Conservation (phyloP, 2,888 invertebrate species). For the Acutogordius australiensis region DNA sequence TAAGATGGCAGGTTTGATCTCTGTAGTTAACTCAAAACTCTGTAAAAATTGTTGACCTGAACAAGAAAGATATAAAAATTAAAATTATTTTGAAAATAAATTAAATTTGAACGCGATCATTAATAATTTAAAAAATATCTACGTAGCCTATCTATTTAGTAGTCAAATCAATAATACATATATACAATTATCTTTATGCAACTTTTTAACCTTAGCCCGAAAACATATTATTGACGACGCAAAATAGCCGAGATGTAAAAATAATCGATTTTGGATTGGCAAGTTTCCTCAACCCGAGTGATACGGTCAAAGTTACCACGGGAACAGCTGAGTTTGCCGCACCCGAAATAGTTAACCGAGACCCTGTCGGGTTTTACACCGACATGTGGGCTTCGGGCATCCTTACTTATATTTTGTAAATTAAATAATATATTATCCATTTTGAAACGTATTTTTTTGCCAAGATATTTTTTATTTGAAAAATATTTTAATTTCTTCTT, state of each 20-base stretch:
- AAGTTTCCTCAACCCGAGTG: slow-evolving; percentile 83
- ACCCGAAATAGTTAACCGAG: slow-evolving; percentile 88
- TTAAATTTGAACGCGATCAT: too few species aligned
- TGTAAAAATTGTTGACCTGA: too few species aligned
- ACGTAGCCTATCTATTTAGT: too few species aligned
- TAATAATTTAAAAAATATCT: too few species aligned
- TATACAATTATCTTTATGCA: slow-evolving; percentile 9
- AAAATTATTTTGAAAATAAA: too few species aligned
- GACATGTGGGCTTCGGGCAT: slow-evolving; percentile 99
- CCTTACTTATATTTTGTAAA: slow-evolving; percentile 81
- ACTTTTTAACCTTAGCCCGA: slow-evolving; percentile 53
- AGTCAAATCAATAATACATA: too few species aligned
- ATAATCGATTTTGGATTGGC: slow-evolving; percentile 97
- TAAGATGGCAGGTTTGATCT: too few species aligned
- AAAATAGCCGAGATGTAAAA: slow-evolving; percentile 73
- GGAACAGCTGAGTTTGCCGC: slow-evolving; percentile 98
- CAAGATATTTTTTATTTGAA: slow-evolving; percentile 19
- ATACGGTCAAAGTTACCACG: slow-evolving; percentile 89
- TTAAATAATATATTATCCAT: slow-evolving; percentile 26
- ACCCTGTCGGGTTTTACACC: slow-evolving; percentile 96
- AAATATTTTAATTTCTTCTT: background rate
- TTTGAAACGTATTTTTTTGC: slow-evolving; percentile 68
- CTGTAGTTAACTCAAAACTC: too few species aligned
- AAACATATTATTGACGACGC: slow-evolving; percentile 96
- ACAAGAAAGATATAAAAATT: too few species aligned